Conservation (phyloP, 2,888 invertebrate genomes). For the Pseudoips prasinana region DNA sequence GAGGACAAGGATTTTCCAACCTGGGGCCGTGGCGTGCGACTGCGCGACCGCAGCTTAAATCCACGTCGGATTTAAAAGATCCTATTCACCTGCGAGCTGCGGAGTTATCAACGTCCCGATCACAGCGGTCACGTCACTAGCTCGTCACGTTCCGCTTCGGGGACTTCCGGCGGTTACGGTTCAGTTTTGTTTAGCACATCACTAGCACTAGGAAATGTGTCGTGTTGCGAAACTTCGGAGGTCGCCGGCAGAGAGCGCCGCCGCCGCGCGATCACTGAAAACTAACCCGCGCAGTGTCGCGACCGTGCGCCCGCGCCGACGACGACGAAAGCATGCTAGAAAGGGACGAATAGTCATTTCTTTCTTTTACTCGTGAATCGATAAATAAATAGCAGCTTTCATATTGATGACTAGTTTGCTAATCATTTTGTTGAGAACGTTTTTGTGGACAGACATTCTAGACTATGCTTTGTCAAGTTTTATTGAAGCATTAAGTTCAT, state of each 20-base stretch:
- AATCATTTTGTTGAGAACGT: too few species aligned
- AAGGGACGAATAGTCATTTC: constrained; percentile 71
- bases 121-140: constrained; percentile 40
- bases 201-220: constrained; percentile 68
- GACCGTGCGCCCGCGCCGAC: constrained; percentile 28
- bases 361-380: constrained; percentile 60
- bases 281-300: constrained; percentile 65
- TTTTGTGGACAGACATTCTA: too few species aligned
- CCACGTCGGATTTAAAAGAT: constrained; percentile 39
- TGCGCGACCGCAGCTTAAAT: constrained; percentile 38
- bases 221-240: constrained; percentile 61
- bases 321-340: constrained; percentile 67
- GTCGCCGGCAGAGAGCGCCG: constrained; percentile 72
- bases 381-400: constrained; percentile 60
- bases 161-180: constrained; percentile 50
- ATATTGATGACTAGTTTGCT: constrained; percentile 48
- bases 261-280: constrained; percentile 73
- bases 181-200: constrained; percentile 57
- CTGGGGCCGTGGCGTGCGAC: constrained; percentile 44
- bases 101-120: constrained; percentile 38
- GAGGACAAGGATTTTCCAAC: constrained; percentile 75
- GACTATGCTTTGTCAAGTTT: too few species aligned
- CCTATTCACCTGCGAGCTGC: constrained; percentile 52
- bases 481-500: too few species aligned
- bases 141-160: constrained; percentile 36